These are phyloP conservation scores for Vulpes vulpes DNA, from an alignment of 2,113 vertebrate species.

Conservation along the genomic window DNA sequence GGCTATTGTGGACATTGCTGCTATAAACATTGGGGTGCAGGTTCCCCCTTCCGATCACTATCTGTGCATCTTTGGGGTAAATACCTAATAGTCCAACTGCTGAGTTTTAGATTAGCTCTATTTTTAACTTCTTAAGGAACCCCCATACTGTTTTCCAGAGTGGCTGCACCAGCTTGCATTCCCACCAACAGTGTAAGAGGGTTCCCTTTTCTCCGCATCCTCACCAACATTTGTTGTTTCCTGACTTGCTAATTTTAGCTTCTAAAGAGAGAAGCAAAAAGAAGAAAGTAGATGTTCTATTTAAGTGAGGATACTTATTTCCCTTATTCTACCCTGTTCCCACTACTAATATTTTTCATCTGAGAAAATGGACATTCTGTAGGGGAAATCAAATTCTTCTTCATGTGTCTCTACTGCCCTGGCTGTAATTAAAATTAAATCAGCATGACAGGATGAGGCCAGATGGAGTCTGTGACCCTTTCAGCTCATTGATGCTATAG, in stretches of 20 bases:
- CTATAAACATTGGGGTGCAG: not conserved
- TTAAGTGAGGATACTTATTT: not conserved
- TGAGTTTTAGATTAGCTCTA: not conserved
- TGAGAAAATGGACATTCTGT: not conserved
- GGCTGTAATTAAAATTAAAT: conserved; percentile 2
- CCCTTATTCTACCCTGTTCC: not conserved
- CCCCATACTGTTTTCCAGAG: not conserved
- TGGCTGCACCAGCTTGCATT: not conserved
- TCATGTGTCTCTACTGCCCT: not conserved
- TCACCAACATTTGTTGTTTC: not conserved
- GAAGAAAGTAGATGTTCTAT: not conserved
- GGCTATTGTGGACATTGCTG: not conserved
- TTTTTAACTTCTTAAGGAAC: not conserved
- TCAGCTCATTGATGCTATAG: not conserved
- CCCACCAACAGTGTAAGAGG: not conserved
- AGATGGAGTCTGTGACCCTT: not conserved
- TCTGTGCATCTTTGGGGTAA: not conserved
- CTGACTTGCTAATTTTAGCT: not conserved
- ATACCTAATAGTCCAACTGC: not conserved
- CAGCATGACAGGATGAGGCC: not conserved
- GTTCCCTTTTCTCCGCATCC: not conserved
- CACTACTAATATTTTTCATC: not conserved
- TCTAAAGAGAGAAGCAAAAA: not conserved
- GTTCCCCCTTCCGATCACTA: not conserved
- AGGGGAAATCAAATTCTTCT: not conserved